Base-by-base conservation (phyloP, 2,113 vertebrate species). In the Pelmatolapia mariae region DNA sequence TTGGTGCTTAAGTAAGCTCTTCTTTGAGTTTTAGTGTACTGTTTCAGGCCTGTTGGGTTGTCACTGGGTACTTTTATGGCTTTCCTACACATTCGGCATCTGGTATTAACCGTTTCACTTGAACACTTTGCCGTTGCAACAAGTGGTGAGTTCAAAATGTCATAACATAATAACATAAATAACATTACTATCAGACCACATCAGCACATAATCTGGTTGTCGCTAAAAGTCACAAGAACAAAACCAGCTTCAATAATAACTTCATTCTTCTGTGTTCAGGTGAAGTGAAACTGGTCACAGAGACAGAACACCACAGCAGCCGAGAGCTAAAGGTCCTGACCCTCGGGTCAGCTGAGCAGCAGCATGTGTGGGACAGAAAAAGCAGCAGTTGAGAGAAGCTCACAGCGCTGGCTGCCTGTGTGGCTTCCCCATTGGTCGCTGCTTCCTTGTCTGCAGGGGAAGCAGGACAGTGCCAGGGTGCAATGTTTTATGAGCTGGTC, bases 361-460 rank as follows among this genome's bases (percentile, higher is more conserved):
- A 79, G 47, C 83, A 82, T 91, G 92, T 86, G 90, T 87, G 89
- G 78, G 90, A 92, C 59, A 66, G 84, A 90, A 86, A 92, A 92
- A 85, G 78, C 90, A 90, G 89, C 90, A 90, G 84, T 85, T 79
- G 82, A 87, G 89, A 92, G 94, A 95, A 94, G 90, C 90, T 91
- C 87, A 86, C 79, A 86, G 84, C 50, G 26, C 47, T 89, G 78
- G 89, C 90, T 50, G 90, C 85, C 26, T 92, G 92, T 95, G 95
- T 93, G 96, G 95, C 95, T 96, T 96, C 95, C 92, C 91, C 94
- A 87, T 95, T 12, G 86, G 93, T 95, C 85, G 85, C 95, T 92
- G 94, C 89, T 96, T 97, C 96, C 95, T 90, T 90, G 96, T 96
- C 96, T 96, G 94, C 86, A 95, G 94, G 92, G 96, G 96, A 97